These are phyloP conservation scores for Habrosyne pyritoides DNA, from an alignment of 2,888 invertebrate genomes.

Conservation along the genomic window DNA sequence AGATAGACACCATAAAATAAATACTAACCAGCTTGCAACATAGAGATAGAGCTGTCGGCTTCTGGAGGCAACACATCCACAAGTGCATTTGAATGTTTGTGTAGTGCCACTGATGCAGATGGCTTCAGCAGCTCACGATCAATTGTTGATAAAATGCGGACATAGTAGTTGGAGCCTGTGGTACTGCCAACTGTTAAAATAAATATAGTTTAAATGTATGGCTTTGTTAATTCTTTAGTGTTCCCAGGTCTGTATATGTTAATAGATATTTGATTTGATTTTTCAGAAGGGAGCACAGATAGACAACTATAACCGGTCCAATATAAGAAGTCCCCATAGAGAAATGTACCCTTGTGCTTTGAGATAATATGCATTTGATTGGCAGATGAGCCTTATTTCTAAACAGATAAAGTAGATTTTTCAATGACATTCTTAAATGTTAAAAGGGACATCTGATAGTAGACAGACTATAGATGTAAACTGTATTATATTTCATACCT, in stretches of 20 bases:
- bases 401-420: too few species aligned
- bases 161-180: slow-evolving; percentile 99
- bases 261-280: too few species aligned
- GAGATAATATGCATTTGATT: too few species aligned
- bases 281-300: too few species aligned
- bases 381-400: too few species aligned
- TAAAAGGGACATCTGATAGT: too few species aligned
- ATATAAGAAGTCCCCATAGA: too few species aligned
- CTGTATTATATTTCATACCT: slow-evolving; percentile 43
- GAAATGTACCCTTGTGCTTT: too few species aligned
- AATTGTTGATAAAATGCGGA: slow-evolving; percentile 98
- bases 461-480: not conserved
- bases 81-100: slow-evolving; percentile 99
- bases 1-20: not conserved
- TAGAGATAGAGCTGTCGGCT: slow-evolving; percentile 99
- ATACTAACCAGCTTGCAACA: slow-evolving; percentile 93
- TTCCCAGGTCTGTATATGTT: too few species aligned
- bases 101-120: slow-evolving; percentile 98
- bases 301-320: too few species aligned
- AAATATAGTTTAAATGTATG: slow-evolving; percentile 5
- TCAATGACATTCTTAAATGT: too few species aligned
- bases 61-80: slow-evolving; percentile 99
- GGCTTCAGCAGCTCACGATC: slow-evolving; percentile 98
- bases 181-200: slow-evolving; percentile 93
- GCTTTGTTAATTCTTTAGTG: too few species aligned